Percentiles rank a stretch among this genome's conserved stretches.
These are phyloP conservation scores for Pteria penguin DNA, from an alignment of 2,888 invertebrate genomes.

Conservation along the genomic window DNA sequence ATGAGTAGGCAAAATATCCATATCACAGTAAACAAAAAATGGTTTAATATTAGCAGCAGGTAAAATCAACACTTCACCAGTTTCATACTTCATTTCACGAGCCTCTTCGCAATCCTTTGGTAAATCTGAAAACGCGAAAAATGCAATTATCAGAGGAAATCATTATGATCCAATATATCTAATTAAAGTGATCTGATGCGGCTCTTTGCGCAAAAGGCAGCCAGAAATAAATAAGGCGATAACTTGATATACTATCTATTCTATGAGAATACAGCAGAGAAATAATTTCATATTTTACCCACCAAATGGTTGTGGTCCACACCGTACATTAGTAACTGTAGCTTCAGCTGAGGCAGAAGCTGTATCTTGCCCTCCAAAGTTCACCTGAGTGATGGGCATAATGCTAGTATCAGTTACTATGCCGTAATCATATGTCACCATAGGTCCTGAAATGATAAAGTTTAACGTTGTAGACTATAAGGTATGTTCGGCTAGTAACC, in stretches of 20 bases:
- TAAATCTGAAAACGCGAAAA: slow-evolving; percentile 56
- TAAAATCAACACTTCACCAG: slow-evolving; percentile 65
- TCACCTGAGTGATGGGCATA: slow-evolving; percentile 53
- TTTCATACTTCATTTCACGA: slow-evolving; percentile 33
- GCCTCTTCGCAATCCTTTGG: slow-evolving; percentile 71
- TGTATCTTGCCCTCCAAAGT: slow-evolving; percentile 43
- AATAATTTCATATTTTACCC: too few species aligned
- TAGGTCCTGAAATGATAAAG: slow-evolving; percentile 27
- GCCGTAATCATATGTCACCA: slow-evolving; percentile 52
- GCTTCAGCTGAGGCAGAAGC: slow-evolving; percentile 32
- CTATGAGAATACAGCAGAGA: too few species aligned
- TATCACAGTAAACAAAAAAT: slow-evolving; percentile 72
- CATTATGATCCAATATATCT: neutral
- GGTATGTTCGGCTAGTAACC: too few species aligned
- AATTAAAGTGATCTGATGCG: too few species aligned
- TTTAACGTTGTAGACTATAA: too few species aligned
- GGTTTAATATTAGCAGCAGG: slow-evolving; percentile 56
- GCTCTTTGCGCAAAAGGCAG: too few species aligned
- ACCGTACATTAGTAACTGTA: slow-evolving; percentile 44
- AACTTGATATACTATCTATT: too few species aligned
- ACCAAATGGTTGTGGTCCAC: slow-evolving; percentile 65
- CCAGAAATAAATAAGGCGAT: too few species aligned
- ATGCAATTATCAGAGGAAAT: neutral
- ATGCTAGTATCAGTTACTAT: slow-evolving; percentile 50
- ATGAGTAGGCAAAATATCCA: slow-evolving; percentile 52